A percentile compares a stretch with the other conserved stretches of the same genome.
Conservation (phyloP, 2,797 vertebrate species). For the Hoplostethus mediterraneus region DNA sequence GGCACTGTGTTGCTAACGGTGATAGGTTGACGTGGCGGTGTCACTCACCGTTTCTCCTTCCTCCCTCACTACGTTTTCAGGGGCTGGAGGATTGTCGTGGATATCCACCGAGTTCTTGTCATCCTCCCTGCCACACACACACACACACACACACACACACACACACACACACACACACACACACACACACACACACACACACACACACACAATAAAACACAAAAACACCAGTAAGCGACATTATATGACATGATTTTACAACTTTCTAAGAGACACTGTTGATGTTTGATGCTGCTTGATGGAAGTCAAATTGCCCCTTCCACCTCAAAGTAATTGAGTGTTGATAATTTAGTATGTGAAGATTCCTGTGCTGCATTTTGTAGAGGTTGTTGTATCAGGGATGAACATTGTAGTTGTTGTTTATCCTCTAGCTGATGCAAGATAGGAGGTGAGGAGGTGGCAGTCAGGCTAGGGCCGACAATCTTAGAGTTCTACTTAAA, state of each 20-base stretch:
- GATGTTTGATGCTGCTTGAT: constrained; percentile 17
- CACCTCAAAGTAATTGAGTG: constrained; percentile 23
- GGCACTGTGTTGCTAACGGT: constrained; percentile 33
- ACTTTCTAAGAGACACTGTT: background rate
- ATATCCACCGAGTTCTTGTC: constrained; percentile 93
- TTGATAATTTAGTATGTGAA: constrained; percentile 13
- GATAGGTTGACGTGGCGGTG: constrained; percentile 49
- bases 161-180: constrained; percentile 5
- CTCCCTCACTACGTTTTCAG: constrained; percentile 88
- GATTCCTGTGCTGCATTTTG: background rate
- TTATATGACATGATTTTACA: background rate
- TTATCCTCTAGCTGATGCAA: background rate
- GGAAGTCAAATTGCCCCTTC: constrained; percentile 13
- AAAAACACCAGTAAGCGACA: constrained; percentile 15
- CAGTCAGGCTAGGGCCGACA: constrained; percentile 16
- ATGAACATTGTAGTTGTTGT: background rate
- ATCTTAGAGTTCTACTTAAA: background rate
- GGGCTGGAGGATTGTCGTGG: constrained; percentile 88
- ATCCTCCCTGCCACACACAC: constrained; percentile 85
- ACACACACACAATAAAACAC: constrained; percentile 13
- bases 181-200: constrained; percentile 16
- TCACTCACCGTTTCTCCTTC: constrained; percentile 85
- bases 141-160: constrained; percentile 18
- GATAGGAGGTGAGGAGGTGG: constrained; percentile 2
- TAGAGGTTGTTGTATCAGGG: background rate